A percentile compares a stretch with the other conserved stretches of the same genome.
phyloP scores from a whole-genome alignment of 2,888 invertebrate genomes.

The Chalcis sispes region DNA sequence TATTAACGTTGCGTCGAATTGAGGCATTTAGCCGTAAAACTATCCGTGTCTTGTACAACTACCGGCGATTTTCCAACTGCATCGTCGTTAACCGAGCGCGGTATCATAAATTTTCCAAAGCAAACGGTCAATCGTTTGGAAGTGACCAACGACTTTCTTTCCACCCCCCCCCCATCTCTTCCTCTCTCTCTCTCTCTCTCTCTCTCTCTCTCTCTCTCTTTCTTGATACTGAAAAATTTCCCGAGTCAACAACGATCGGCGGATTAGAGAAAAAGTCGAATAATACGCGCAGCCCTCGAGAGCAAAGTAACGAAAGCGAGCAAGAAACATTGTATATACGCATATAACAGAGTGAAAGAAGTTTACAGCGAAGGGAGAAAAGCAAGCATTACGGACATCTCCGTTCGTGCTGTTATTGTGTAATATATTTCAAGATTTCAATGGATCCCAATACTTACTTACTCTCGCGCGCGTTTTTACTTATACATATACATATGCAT shows the following conservation, averaged over 20 bases:
- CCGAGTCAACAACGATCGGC: slow-evolving; percentile 19
- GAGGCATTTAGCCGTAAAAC: slow-evolving; percentile 11
- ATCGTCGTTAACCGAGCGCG: no score
- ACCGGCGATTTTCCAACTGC: slow-evolving; percentile 5
- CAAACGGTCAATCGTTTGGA: background rate
- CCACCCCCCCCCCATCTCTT: no score
- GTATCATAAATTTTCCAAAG: slow-evolving; percentile 34
- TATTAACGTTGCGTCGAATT: background rate
- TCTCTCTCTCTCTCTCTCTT: background rate
- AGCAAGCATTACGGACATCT: background rate
- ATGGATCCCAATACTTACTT: no score
- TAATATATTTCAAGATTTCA: slow-evolving; percentile 37
- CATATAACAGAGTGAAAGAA: no score
- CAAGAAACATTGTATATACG: slow-evolving; percentile 16
- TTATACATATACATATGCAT: background rate
- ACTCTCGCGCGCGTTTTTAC: no score
- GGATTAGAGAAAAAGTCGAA: no score
- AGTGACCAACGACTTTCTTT: slow-evolving; percentile 9
- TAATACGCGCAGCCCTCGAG: no score
- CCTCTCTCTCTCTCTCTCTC: background rate
- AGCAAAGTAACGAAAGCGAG: background rate
- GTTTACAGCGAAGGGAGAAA: slow-evolving; percentile 2
- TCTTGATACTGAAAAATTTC: slow-evolving; percentile 26
- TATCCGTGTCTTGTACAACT: background rate
- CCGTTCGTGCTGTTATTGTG: background rate